Conservation (phyloP, 1,140 invertebrate genomes). For the Zeugodacus cucurbitae region DNA sequence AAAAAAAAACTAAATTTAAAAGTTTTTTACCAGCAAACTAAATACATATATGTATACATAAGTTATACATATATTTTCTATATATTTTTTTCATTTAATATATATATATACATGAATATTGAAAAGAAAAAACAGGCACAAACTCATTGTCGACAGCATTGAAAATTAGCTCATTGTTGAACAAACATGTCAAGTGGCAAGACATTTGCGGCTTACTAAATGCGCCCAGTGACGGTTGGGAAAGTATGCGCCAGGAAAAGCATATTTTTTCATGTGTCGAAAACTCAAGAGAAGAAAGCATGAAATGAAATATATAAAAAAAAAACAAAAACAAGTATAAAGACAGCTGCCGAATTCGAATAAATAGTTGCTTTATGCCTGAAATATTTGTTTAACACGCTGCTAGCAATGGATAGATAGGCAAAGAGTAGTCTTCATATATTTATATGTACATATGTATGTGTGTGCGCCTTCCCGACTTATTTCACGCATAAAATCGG, state of each 20-base stretch:
- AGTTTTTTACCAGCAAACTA: no score
- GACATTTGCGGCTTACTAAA: not conserved
- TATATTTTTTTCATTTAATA: not conserved
- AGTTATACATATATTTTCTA: not conserved
- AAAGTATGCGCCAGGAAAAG: not conserved
- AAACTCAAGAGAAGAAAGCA: not conserved
- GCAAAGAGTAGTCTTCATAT: no score
- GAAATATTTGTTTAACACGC: not conserved
- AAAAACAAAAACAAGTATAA: not conserved
- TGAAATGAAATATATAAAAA: not conserved
- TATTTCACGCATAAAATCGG: not conserved
- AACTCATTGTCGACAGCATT: not conserved
- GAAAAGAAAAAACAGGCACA: not conserved
- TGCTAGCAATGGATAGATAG: no score
- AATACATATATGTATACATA: no score
- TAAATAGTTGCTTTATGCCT: not conserved
- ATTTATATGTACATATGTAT: not conserved
- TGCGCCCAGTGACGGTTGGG: not conserved
- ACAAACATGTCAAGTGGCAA: slow-evolving; percentile 7
- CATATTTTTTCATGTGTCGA: not conserved
- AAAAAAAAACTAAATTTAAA: no score
- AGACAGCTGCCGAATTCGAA: not conserved
- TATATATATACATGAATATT: not conserved
- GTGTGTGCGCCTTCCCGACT: not conserved
- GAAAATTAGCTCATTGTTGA: not conserved